Evolutionary conservation across 2,113 vertebrate genomes (phyloP).

Genomic region (Conger conger): DNA sequence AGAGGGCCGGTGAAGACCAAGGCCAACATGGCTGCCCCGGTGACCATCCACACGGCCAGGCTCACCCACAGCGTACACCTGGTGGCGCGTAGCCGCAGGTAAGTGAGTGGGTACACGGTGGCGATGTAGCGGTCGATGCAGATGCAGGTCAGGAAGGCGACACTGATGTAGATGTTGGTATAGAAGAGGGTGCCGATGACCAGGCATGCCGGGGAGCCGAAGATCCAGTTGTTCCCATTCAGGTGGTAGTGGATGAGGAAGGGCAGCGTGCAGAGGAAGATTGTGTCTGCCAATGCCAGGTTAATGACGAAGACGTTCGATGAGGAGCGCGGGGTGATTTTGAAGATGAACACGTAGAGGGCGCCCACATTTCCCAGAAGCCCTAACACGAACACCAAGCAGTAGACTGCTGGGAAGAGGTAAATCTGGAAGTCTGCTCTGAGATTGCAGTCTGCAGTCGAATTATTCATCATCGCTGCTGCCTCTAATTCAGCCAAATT

Average conservation of each 20-base stretch:
- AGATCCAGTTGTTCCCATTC: constrained; percentile 69
- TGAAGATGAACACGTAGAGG: constrained; percentile 64
- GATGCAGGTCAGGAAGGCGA: constrained; percentile 76
- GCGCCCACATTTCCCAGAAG: constrained; percentile 67
- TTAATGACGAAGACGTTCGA: constrained; percentile 74
- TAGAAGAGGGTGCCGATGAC: constrained; percentile 65
- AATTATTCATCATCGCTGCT: constrained; percentile 35
- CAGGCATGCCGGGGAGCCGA: constrained; percentile 64
- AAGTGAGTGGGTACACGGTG: constrained; percentile 68
- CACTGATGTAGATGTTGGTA: constrained; percentile 75
- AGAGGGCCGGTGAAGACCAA: constrained; percentile 60
- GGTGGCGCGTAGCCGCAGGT: constrained; percentile 53
- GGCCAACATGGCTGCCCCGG: background rate
- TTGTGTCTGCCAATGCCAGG: constrained; percentile 66
- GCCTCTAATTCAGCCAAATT: background rate
- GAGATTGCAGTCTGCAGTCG: constrained; percentile 23
- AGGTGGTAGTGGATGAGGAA: constrained; percentile 79
- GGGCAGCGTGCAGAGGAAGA: constrained; percentile 71
- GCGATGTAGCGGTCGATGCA: constrained; percentile 76
- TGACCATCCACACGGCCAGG: constrained; percentile 56
- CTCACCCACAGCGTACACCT: constrained; percentile 28
- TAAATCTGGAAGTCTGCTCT: constrained; percentile 68
- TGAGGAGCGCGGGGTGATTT: constrained; percentile 37
- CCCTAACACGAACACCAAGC: constrained; percentile 67
- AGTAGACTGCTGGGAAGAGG: constrained; percentile 68